Conservation (phyloP, 2,113 vertebrate species). For the Serinus canaria region DNA sequence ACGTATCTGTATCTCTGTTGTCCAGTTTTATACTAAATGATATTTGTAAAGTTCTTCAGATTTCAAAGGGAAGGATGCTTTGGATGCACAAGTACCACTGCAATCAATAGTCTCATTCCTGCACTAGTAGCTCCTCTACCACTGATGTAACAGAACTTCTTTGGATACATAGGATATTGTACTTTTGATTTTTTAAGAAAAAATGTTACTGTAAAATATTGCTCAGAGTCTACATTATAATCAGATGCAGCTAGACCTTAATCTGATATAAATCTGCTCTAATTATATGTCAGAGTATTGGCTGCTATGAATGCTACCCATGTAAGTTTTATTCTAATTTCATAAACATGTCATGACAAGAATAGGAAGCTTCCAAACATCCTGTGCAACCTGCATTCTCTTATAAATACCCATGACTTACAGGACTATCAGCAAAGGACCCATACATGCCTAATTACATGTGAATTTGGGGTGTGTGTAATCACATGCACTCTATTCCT, state of each 20-base stretch:
- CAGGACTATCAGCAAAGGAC: background rate
- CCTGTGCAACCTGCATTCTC: background rate
- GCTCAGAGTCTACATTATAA: background rate
- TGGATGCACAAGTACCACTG: background rate
- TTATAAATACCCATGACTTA: background rate
- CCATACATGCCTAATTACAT: accelerated
- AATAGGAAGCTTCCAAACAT: background rate
- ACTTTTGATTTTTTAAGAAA: background rate
- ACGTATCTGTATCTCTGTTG: background rate
- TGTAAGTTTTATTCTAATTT: background rate
- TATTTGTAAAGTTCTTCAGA: background rate
- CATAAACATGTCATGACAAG: background rate
- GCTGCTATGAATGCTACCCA: background rate
- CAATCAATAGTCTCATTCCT: background rate
- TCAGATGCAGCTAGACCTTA: background rate
- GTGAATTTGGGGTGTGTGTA: background rate
- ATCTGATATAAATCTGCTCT: background rate
- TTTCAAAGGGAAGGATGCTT: background rate
- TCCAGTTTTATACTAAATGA: background rate
- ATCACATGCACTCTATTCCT: background rate
- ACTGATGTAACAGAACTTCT: background rate
- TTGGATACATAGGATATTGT: background rate
- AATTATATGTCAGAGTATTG: background rate
- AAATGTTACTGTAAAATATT: background rate
- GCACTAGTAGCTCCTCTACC: background rate